Base-by-base conservation (phyloP, 2,888 invertebrate genomes). In the Lymantria monacha region DNA sequence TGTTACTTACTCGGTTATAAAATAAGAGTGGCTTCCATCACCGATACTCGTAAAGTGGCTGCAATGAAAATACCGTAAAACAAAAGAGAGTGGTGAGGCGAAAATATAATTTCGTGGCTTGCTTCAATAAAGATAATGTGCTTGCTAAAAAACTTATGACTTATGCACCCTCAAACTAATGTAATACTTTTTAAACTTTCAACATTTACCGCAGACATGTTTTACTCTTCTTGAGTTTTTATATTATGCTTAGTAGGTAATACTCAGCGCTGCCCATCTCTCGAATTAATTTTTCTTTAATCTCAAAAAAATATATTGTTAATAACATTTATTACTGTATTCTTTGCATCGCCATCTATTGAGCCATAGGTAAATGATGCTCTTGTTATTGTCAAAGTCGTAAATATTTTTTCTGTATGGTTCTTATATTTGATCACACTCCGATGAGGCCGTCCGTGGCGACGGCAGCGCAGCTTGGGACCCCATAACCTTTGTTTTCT, bases 41-140 rank as follows among this genome's bases (percentile, higher is more conserved):
- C 76, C 66, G 70, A 72, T 66, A 76, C 72, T 85, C 87, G 84
- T 90, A 87, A 90, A 88, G 76, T 77, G 81, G 81, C 63, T 76
- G 83, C 83, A 84, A 85, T 87, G 87, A 88, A 87, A 86, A 86
- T 81, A 77, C 68, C 79, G 77, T 87, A 87, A 89, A 88, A 83
- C 80, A 83, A 83, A 74, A 30, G 76, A 72, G 74, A 72, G 74
- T 76, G 74, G 75, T 70, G 74, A 77, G 60, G 75, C 70, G 75
- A 81, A 84, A 83, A 84, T 87, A 85, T 86, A 79, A 85, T 81
- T 84, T 83, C 79, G 83, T 77, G 68, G 68, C 55, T 63, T 59
- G 59, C 59, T 70, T 69, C 67, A 72, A 33, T 73, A 69, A 66
- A 70, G 73, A 66, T 75, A 63, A 72, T 67, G 70, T 61, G 59